Percentiles rank a stretch among this genome's conserved stretches.
These are phyloP conservation scores for Stichopus horrens DNA, from an alignment of 53 echinoderm and acorn worm genomes.

Conservation along the genomic window DNA sequence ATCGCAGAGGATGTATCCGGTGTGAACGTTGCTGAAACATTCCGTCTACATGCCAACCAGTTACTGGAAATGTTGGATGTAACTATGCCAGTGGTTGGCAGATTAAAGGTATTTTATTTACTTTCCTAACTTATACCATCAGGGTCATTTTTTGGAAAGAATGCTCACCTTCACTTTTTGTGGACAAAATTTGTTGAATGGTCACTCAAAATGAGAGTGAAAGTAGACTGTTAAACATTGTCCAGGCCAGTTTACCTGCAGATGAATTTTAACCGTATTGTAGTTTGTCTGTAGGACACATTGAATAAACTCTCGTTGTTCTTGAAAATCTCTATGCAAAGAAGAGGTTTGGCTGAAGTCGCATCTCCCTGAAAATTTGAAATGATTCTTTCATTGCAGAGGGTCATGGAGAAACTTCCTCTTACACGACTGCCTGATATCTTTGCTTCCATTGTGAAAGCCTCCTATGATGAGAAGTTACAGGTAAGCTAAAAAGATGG, in stretches of 20 bases:
- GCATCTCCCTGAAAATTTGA: neutral
- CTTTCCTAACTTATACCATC: no score
- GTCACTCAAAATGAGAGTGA: neutral
- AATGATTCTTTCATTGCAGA: slow-evolving; percentile 55
- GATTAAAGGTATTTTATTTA: slow-evolving; percentile 71
- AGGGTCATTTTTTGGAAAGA: no score
- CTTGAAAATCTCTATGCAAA: no score
- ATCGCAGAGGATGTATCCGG: slow-evolving; percentile 55
- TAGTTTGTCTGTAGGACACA: no score
- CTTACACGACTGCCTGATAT: slow-evolving; percentile 82
- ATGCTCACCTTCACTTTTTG: no score
- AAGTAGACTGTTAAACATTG: neutral
- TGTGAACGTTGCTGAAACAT: slow-evolving; percentile 64
- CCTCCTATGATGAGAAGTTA: slow-evolving; percentile 90
- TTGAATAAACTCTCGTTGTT: no score
- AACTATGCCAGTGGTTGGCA: slow-evolving; percentile 84
- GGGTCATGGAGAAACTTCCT: slow-evolving; percentile 81
- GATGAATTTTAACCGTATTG: neutral
- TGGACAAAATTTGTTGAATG: no score
- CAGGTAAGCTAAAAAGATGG: slow-evolving; percentile 55
- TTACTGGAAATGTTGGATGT: slow-evolving; percentile 84
- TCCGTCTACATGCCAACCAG: slow-evolving; percentile 75
- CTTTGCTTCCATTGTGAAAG: slow-evolving; percentile 93
- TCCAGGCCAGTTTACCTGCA: neutral
- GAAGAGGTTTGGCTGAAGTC: no score